phyloP scores from a whole-genome alignment of 2,888 invertebrate genomes.

The Brachyptera risi region DNA sequence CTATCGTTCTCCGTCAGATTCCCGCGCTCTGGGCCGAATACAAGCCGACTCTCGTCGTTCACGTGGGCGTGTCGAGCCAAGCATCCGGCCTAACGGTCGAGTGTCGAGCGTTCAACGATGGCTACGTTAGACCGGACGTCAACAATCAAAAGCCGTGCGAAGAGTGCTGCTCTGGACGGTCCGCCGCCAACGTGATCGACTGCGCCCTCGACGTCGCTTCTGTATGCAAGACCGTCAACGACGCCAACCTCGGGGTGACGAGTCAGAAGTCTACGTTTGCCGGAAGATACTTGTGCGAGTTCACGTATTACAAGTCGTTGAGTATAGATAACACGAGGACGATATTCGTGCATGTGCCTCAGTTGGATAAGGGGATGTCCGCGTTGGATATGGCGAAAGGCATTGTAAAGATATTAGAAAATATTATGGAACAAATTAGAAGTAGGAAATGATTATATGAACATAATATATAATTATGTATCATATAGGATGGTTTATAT shows the following conservation, averaged over 20 bases:
- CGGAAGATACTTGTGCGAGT: slow-evolving; percentile 73
- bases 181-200: neutral
- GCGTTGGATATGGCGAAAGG: neutral
- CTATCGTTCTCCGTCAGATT: slow-evolving; percentile 43
- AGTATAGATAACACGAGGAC: slow-evolving; percentile 56
- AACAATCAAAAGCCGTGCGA: slow-evolving; percentile 45
- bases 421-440: neutral
- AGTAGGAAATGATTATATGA: neutral
- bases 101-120: slow-evolving; percentile 58
- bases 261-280: neutral
- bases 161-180: too few relatives aligned
- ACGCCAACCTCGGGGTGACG: neutral
- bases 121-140: slow-evolving; percentile 57
- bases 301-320: slow-evolving; percentile 73
- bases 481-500: too few relatives aligned
- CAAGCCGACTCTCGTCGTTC: slow-evolving; percentile 72
- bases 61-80: slow-evolving; percentile 68
- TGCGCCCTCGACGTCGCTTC: neutral
- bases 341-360: slow-evolving; percentile 78
- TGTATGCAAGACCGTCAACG: neutral
- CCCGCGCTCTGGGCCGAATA: slow-evolving; percentile 65
- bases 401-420: neutral
- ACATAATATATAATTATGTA: too few relatives aligned
- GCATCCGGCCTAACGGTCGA: slow-evolving; percentile 65
- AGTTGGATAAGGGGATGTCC: slow-evolving; percentile 44